phyloP scores from a whole-genome alignment of 2,797 vertebrate genomes.

The Nothura maculosa region DNA sequence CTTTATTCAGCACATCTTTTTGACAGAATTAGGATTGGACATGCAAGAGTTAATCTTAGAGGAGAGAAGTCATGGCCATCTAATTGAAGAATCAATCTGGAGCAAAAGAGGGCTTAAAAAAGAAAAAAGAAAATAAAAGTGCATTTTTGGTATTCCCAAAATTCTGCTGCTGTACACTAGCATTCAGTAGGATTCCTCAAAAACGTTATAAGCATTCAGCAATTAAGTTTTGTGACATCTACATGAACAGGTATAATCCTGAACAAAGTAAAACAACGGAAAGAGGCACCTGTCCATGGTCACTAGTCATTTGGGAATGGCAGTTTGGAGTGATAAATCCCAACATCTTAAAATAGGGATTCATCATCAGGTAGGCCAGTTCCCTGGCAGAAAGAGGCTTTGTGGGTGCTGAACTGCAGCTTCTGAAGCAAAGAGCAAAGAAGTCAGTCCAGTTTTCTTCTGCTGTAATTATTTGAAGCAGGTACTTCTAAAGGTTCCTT shows the following conservation, averaged over 20 bases:
- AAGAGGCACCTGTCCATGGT: neutral
- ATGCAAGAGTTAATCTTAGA: neutral
- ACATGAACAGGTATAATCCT: neutral
- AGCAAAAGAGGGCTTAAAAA: neutral
- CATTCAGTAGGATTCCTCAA: neutral
- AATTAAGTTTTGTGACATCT: neutral
- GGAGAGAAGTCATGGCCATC: neutral
- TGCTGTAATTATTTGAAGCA: constrained; percentile 2
- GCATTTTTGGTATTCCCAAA: neutral
- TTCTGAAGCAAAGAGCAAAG: neutral
- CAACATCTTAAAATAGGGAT: neutral
- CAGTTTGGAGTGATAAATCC: neutral
- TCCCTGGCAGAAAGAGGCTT: neutral
- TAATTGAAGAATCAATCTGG: neutral
- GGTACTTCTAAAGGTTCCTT: neutral
- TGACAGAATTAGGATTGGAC: neutral
- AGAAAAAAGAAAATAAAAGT: neutral
- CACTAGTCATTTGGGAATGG: neutral
- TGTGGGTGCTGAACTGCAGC: neutral
- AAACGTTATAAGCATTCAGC: neutral
- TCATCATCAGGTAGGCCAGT: neutral
- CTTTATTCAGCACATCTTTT: neutral
- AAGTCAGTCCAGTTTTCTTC: neutral
- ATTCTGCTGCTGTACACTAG: neutral
- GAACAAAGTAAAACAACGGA: neutral